Percentiles rank a stretch among this genome's conserved stretches.
phyloP scores from a whole-genome alignment of 2,797 vertebrate genomes.

The Paratrypauchen microcephalus region DNA sequence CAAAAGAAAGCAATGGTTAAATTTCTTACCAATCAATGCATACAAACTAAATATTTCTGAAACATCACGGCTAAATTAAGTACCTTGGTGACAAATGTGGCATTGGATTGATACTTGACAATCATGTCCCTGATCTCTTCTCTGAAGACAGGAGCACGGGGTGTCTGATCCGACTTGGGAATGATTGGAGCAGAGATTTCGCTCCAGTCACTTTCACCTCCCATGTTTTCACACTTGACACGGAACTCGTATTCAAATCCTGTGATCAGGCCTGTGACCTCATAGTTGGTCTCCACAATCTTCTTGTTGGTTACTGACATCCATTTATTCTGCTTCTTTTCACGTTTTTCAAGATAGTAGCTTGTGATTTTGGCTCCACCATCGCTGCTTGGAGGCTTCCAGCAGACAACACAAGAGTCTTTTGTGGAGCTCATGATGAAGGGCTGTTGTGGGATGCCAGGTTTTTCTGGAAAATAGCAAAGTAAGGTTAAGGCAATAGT shows the following conservation, averaged over 20 bases:
- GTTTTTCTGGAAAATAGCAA: slow-evolving; percentile 84
- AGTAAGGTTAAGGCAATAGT: slow-evolving; percentile 10
- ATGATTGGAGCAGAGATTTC: slow-evolving; percentile 88
- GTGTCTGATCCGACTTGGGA: slow-evolving; percentile 89
- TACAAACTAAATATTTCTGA: not conserved
- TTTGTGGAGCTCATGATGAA: slow-evolving; percentile 86
- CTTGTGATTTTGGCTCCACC: slow-evolving; percentile 94
- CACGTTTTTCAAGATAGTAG: slow-evolving; percentile 96
- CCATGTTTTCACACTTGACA: slow-evolving; percentile 96
- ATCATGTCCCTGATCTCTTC: slow-evolving; percentile 96
- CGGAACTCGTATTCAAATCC: slow-evolving; percentile 98
- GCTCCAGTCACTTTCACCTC: slow-evolving; percentile 98
- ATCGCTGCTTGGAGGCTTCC: slow-evolving; percentile 94
- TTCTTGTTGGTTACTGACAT: slow-evolving; percentile 90
- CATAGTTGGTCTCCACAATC: slow-evolving; percentile 87
- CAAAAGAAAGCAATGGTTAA: not conserved
- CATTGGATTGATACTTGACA: slow-evolving; percentile 91
- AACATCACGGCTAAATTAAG: not conserved
- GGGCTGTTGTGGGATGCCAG: slow-evolving; percentile 88
- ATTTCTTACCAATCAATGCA: not conserved
- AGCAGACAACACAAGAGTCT: slow-evolving; percentile 92
- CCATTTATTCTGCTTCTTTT: slow-evolving; percentile 99
- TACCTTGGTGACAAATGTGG: slow-evolving; percentile 94
- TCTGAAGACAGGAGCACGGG: slow-evolving; percentile 91
- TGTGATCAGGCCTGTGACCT: slow-evolving; percentile 90